phyloP scores from a whole-genome alignment of 2,113 vertebrate genomes.

The Macrotis lagotis region DNA sequence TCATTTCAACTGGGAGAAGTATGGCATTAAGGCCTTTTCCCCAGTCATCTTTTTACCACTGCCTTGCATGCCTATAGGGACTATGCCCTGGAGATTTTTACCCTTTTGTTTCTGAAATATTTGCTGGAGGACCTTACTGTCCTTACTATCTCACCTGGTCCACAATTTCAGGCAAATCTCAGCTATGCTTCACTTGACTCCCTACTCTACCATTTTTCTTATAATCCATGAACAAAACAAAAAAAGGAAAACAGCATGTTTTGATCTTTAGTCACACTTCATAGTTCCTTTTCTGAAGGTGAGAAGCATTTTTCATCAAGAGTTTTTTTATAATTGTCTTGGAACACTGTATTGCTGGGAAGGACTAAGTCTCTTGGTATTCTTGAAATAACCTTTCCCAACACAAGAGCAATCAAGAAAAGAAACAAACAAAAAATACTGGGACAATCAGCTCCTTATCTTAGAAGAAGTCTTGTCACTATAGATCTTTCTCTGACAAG shows the following conservation, averaged over 20 bases:
- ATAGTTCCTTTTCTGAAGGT: no score
- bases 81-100: not conserved
- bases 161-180: not conserved
- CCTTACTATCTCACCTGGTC: not conserved
- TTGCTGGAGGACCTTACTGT: not conserved
- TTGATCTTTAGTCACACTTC: no score
- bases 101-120: not conserved
- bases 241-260: no score
- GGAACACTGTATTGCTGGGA: no score
- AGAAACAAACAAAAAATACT: not conserved
- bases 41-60: not conserved
- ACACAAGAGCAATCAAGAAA: not conserved
- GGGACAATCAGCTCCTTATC: not conserved
- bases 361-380: no score
- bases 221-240: not conserved
- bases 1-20: not conserved
- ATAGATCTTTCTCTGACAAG: not conserved
- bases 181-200: not conserved
- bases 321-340: no score
- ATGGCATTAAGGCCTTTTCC: not conserved
- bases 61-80: not conserved
- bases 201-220: not conserved
- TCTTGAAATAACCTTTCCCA: not conserved
- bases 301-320: no score
- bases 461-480: not conserved